These are phyloP conservation scores for Micrasema longulum DNA, from an alignment of 1,140 invertebrate species.

Conservation along the genomic window DNA sequence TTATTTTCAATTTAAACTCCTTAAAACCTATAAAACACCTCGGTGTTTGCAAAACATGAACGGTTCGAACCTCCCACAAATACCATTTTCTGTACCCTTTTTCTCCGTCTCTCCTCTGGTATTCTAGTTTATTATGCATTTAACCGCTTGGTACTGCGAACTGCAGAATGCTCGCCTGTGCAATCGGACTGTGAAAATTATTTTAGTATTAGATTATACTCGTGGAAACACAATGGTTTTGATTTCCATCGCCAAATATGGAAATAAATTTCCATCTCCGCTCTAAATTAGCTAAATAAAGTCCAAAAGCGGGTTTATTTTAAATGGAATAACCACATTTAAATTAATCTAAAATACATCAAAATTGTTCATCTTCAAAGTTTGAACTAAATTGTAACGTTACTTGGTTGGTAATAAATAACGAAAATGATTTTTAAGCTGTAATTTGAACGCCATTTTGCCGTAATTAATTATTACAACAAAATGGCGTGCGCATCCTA, in stretches of 20 bases:
- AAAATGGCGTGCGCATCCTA: no score
- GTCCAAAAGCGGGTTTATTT: no score
- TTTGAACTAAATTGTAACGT: no score
- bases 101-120: not conserved
- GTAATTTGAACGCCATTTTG: no score
- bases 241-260: constrained; percentile 12
- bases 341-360: no score
- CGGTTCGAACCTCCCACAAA: not conserved
- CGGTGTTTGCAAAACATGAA: not conserved
- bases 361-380: no score
- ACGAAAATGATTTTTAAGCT: no score
- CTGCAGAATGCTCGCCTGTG: not conserved
- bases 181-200: not conserved
- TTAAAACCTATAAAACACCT: not conserved
- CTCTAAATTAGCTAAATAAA: no score
- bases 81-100: not conserved
- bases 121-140: constrained; percentile 11
- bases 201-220: constrained; percentile 7
- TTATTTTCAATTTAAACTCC: no score
- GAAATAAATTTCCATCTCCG: constrained; percentile 1
- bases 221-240: not conserved
- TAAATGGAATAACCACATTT: no score
- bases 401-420: no score
- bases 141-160: not conserved
- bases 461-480: no score